phyloP scores from a whole-genome alignment of 2,888 invertebrate genomes.

The Hyposoter dolosus region DNA sequence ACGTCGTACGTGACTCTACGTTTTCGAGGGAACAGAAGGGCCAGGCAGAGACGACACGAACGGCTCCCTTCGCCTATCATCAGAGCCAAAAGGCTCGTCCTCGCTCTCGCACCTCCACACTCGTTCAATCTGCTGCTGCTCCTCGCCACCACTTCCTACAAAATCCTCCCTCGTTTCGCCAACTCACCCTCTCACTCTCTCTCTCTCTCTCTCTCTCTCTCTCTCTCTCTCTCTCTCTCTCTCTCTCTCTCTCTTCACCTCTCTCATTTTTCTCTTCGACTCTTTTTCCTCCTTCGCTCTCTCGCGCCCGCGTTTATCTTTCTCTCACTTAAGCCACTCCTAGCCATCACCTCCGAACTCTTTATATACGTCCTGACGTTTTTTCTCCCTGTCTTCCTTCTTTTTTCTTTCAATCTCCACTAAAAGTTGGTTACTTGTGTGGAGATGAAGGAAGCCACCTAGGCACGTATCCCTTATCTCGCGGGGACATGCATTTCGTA shows the following conservation, averaged over 20 bases:
- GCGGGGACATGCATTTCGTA: constrained; percentile 15
- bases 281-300: not conserved
- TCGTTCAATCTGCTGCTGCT: constrained; percentile 54
- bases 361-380: constrained; percentile 17
- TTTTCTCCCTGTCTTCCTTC: not conserved
- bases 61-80: constrained; percentile 43
- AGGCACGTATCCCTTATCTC: constrained; percentile 62
- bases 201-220: constrained; percentile 14
- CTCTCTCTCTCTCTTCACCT: no score
- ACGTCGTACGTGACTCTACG: constrained; percentile 65
- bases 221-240: no score
- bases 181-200: constrained; percentile 29
- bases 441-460: constrained; percentile 59
- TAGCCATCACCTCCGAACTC: constrained; percentile 27
- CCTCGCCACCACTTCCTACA: constrained; percentile 2
- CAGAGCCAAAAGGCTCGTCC: constrained; percentile 55
- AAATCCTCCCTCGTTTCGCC: constrained; percentile 40
- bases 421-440: constrained; percentile 47
- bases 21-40: constrained; percentile 44
- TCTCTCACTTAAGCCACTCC: constrained; percentile 13
- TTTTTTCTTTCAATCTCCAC: constrained; percentile 40
- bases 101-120: constrained; percentile 62
- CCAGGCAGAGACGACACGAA: constrained; percentile 28
- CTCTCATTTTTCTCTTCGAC: not conserved
- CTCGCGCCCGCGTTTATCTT: not conserved